Percentiles rank a stretch among this genome's conserved stretches.
Conservation (phyloP, 2,797 vertebrate genomes). For the Synanceia verrucosa region DNA sequence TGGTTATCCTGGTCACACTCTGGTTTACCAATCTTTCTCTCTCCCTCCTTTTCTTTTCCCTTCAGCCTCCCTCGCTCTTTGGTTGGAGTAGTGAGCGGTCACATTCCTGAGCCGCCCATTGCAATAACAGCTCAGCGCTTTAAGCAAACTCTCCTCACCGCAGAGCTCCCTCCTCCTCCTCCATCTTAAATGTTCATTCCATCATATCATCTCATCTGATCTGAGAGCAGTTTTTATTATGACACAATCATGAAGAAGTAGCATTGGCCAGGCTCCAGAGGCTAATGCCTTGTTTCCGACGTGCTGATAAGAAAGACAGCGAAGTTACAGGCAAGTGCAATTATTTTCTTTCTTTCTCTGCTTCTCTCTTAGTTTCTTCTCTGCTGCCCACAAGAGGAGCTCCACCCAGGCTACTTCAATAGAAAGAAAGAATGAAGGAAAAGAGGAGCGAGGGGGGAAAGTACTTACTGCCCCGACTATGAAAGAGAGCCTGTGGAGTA, state of each 20-base stretch:
- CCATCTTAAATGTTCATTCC: slow-evolving; percentile 52
- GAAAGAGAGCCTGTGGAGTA: slow-evolving; percentile 68
- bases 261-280: slow-evolving; percentile 52
- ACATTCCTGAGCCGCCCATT: slow-evolving; percentile 77
- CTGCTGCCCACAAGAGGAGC: slow-evolving; percentile 44
- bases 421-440: slow-evolving; percentile 36
- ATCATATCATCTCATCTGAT: slow-evolving; percentile 72
- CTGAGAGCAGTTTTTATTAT: slow-evolving; percentile 57
- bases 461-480: slow-evolving; percentile 54
- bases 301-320: slow-evolving; percentile 54
- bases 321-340: background rate
- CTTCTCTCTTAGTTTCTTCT: slow-evolving; percentile 12
- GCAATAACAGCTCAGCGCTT: slow-evolving; percentile 81
- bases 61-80: slow-evolving; percentile 48
- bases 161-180: slow-evolving; percentile 55
- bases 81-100: slow-evolving; percentile 60
- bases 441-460: slow-evolving; percentile 23
- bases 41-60: slow-evolving; percentile 22
- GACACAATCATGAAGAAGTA: slow-evolving; percentile 54
- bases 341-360: background rate
- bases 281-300: slow-evolving; percentile 67
- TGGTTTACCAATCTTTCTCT: slow-evolving; percentile 66
- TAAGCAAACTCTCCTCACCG: slow-evolving; percentile 78
- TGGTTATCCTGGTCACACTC: slow-evolving; percentile 71
- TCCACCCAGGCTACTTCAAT: slow-evolving; percentile 52